Evolutionary conservation across 92 coral and sea anemone species (phyloP).

Genomic region (Epizoanthus scotinus): DNA sequence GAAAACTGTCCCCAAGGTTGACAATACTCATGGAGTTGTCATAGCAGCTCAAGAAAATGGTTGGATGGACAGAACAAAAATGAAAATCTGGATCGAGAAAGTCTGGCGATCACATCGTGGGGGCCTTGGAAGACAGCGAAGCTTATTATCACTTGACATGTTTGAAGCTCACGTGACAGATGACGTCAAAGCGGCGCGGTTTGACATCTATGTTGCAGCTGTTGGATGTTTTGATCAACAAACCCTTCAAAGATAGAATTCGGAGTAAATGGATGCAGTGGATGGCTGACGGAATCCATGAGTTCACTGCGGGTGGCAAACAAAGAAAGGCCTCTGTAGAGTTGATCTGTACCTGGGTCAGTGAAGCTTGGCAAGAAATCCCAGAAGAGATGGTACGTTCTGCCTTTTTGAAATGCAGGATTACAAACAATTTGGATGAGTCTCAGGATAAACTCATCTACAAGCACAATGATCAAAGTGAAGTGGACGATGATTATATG

Average conservation of each 20-base stretch:
- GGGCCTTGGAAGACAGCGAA: slow-evolving; percentile 17
- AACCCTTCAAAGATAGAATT: slow-evolving; percentile 43
- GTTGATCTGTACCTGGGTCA: slow-evolving; percentile 27
- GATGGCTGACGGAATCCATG: slow-evolving; percentile 43
- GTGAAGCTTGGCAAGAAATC: slow-evolving; percentile 27
- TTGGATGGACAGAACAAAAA: slow-evolving; percentile 36
- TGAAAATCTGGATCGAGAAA: slow-evolving; percentile 16
- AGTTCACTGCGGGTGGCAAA: slow-evolving; percentile 26
- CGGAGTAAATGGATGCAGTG: slow-evolving; percentile 42
- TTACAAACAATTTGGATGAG: slow-evolving; percentile 13
- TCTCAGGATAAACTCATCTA: background rate
- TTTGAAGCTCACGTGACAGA: slow-evolving; percentile 49
- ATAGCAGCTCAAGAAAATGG: slow-evolving; percentile 41
- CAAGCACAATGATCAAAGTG: too few relatives aligned
- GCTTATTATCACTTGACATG: slow-evolving; percentile 25
- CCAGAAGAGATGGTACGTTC: background rate
- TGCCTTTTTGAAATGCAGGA: background rate
- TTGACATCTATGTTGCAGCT: slow-evolving; percentile 47
- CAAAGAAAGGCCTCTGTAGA: slow-evolving; percentile 39
- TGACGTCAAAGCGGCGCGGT: slow-evolving; percentile 41
- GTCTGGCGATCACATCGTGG: slow-evolving; percentile 18
- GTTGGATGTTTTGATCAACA: slow-evolving; percentile 34
- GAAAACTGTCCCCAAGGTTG: slow-evolving; percentile 16
- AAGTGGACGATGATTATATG: too few relatives aligned
- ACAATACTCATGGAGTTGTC: slow-evolving; percentile 39